A percentile compares a stretch with the other conserved stretches of the same genome.
Evolutionary conservation across 2,797 vertebrate genomes (phyloP).

Genomic region (Acomys russatus): DNA sequence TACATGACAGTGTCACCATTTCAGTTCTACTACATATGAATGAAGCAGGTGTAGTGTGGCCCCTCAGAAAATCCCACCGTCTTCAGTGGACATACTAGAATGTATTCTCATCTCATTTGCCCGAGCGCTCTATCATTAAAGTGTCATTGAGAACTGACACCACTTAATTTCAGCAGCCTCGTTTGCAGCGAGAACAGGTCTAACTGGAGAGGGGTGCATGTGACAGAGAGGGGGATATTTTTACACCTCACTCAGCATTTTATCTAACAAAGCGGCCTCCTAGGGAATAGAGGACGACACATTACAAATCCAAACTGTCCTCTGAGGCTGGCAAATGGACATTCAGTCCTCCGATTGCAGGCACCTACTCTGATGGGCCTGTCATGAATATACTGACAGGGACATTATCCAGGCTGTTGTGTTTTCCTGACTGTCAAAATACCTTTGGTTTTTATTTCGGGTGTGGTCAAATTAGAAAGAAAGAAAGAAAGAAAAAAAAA

Average conservation of each 20-base stretch:
- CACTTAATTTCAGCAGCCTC: constrained; percentile 98
- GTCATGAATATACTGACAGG: constrained; percentile 92
- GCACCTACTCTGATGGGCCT: constrained; percentile 90
- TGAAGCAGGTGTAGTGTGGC: constrained; percentile 94
- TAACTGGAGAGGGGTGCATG: constrained; percentile 92
- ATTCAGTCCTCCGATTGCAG: constrained; percentile 91
- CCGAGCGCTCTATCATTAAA: constrained; percentile 97
- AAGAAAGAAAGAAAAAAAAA: not conserved
- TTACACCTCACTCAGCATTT: constrained; percentile 94
- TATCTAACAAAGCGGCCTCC: constrained; percentile 93
- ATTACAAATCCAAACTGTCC: constrained; percentile 92
- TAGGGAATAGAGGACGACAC: constrained; percentile 90
- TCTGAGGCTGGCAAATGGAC: constrained; percentile 91
- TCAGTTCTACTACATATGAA: constrained; percentile 92
- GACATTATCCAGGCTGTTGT: constrained; percentile 90
- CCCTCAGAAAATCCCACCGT: constrained; percentile 91
- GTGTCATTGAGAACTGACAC: constrained; percentile 99
- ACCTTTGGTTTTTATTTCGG: constrained; percentile 86
- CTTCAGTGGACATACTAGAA: constrained; percentile 96
- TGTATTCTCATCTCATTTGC: constrained; percentile 95
- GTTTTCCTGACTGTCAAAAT: constrained; percentile 87
- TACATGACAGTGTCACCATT: constrained; percentile 93
- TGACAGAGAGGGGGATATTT: constrained; percentile 91
- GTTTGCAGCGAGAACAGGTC: constrained; percentile 92
- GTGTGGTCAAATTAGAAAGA: constrained; percentile 82